Percentiles rank a stretch among this genome's conserved stretches.
phyloP scores from a whole-genome alignment of 2,888 invertebrate species.

The Plebejus argus region DNA sequence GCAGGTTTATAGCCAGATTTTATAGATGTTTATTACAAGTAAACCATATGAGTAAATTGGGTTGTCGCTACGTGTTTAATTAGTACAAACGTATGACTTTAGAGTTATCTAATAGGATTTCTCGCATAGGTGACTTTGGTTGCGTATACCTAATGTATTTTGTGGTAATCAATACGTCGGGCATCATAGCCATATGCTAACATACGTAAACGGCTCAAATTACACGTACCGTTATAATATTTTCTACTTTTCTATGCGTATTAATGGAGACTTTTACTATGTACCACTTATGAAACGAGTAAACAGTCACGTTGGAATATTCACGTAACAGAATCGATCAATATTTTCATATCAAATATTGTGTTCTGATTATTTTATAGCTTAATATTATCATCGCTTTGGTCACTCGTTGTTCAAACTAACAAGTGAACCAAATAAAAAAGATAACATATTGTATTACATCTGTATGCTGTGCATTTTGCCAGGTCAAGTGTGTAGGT shows the following conservation, averaged over 20 bases:
- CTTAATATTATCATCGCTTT: neutral
- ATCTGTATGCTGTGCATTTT: neutral
- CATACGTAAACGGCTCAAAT: constrained; percentile 64
- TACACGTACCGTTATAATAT: constrained; percentile 64
- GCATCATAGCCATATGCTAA: constrained; percentile 70
- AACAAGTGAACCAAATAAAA: neutral
- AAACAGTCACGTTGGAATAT: neutral
- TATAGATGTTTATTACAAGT: neutral
- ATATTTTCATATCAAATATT: constrained; percentile 8
- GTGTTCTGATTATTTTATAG: neutral
- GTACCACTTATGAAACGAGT: constrained; percentile 23
- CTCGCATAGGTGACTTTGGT: constrained; percentile 11
- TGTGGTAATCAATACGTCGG: constrained; percentile 59
- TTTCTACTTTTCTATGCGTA: constrained; percentile 45
- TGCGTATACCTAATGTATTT: constrained; percentile 50
- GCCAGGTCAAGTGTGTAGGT: constrained; percentile 16
- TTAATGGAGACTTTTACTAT: constrained; percentile 2
- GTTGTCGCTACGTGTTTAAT: constrained; percentile 5
- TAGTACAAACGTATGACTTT: constrained; percentile 4
- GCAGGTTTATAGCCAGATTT: neutral
- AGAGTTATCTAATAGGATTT: constrained; percentile 27
- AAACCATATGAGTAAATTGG: constrained; percentile 1
- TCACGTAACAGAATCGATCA: constrained; percentile 8
- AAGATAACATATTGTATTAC: neutral
- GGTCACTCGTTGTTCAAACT: neutral